These are phyloP conservation scores for Agelastica alni DNA, from an alignment of 2,888 invertebrate species.

Conservation along the genomic window DNA sequence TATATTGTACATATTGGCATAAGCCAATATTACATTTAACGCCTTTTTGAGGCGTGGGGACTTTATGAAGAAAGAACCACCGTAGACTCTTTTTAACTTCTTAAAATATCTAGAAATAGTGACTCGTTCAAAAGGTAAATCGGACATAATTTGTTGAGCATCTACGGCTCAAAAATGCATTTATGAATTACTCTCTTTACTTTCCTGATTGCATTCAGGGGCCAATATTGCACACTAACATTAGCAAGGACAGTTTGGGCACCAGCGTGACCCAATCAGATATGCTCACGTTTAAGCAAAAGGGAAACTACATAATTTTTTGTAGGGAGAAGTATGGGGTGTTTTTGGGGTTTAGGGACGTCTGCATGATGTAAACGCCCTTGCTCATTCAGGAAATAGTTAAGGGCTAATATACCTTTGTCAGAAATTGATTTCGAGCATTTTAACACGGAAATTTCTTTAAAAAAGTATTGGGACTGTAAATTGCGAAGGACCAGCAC, in stretches of 20 bases:
- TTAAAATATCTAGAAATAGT: too few species aligned
- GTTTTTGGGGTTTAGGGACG: too few species aligned
- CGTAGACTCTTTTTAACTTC: too few species aligned
- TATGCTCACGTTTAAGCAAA: too few species aligned
- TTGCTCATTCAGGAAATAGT: constrained; percentile 6
- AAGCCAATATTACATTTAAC: too few species aligned
- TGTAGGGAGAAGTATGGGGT: too few species aligned
- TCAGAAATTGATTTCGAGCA: constrained; percentile 3
- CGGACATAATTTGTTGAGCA: too few species aligned
- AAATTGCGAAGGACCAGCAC: constrained; percentile 7
- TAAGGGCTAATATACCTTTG: neutral
- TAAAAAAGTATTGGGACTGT: constrained; percentile 2
- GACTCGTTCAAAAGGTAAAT: too few species aligned
- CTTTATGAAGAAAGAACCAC: too few species aligned
- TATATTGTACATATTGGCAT: too few species aligned
- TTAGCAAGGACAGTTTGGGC: constrained; percentile 27
- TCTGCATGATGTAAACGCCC: constrained; percentile 1
- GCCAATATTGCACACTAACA: constrained; percentile 30
- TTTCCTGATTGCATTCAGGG: constrained; percentile 18
- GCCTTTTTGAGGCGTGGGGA: too few species aligned
- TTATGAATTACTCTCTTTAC: constrained; percentile 22
- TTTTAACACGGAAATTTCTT: too few species aligned
- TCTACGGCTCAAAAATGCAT: constrained; percentile 23
- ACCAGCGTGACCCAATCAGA: constrained; percentile 29
- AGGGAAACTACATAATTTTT: neutral